Percentiles rank a stretch among this genome's conserved stretches.
phyloP scores from a whole-genome alignment of 1,140 invertebrate genomes.

The Anoplophora glabripennis region DNA sequence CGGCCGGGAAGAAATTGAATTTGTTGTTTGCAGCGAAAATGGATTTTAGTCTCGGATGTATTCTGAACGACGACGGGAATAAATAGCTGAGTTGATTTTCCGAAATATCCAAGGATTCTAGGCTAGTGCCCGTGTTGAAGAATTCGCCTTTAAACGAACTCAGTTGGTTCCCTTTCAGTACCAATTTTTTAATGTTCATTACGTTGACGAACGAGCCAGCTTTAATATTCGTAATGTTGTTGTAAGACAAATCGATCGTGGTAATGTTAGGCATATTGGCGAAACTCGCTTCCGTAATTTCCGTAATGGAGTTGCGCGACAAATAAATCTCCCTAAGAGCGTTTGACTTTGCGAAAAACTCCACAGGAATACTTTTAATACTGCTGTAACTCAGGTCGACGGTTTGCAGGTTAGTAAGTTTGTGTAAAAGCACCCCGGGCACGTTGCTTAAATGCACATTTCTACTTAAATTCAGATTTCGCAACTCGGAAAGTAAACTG shows the following conservation, averaged over 20 bases:
- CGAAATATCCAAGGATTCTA: conserved; percentile 71
- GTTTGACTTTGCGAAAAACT: conserved; percentile 66
- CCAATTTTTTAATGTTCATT: conserved; percentile 66
- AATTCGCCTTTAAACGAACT: conserved; percentile 76
- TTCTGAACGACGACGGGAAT: conserved; percentile 77
- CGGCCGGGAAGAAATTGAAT: conserved; percentile 78
- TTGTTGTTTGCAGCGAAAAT: conserved; percentile 71
- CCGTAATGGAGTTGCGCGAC: conserved; percentile 64
- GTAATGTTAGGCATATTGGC: conserved; percentile 70
- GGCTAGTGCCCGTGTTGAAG: conserved; percentile 67
- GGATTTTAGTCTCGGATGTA: conserved; percentile 68
- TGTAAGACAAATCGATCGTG: conserved; percentile 69
- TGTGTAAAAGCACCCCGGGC: conserved; percentile 58
- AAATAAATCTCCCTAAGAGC: conserved; percentile 66
- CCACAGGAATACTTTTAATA: conserved; percentile 65
- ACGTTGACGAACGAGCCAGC: conserved; percentile 64
- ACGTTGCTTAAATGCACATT: conserved; percentile 67
- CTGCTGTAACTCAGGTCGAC: conserved; percentile 74
- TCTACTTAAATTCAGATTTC: conserved; percentile 73
- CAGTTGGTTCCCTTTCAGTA: conserved; percentile 67
- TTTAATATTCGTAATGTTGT: conserved; percentile 73
- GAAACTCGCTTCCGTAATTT: conserved; percentile 70
- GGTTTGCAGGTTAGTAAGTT: conserved; percentile 58
- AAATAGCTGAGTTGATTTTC: conserved; percentile 75
- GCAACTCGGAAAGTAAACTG: conserved; percentile 62